Evolutionary conservation across 35 echinoderm and acorn worm species (phyloP), one percentile per base, ranked within the genome.

Genomic region (Ophioderma brevispina): DNA sequence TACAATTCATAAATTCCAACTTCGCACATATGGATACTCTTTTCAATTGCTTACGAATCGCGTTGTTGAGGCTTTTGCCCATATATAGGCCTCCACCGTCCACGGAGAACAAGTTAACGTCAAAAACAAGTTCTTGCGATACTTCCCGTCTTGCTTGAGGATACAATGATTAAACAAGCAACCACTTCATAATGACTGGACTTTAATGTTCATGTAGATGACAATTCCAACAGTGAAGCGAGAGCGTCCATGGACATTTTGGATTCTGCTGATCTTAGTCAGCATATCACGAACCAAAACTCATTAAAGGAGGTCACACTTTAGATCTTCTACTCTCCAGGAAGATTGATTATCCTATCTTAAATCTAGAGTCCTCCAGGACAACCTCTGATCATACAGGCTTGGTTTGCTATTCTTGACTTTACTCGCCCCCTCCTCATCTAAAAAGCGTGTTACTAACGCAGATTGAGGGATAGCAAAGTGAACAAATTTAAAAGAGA

Each of bases 181-280:
- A 13, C 50, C 6, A 55, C 31, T 30, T 10, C 30, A 19, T 52
- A 8, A 52, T 52, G 21, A 52, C 46, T 52, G 78, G 78, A 88
- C 40, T 88, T 88, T 39, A 88, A 79, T 78, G 25, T 88, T 64
- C 85, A 87, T 32, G 85, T 87, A 32, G 86, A n/a, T n/a, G n/a
- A n/a, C n/a, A n/a, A n/a, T n/a, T n/a, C n/a, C n/a, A n/a, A n/a
- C n/a, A n/a, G n/a, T n/a, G n/a, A n/a, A n/a, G n/a, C n/a, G n/a
- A n/a, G n/a, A n/a, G n/a, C n/a, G n/a, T n/a, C n/a, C n/a, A n/a
- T n/a, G n/a, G n/a, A n/a, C n/a, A n/a, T n/a, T n/a, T n/a, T n/a
- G n/a, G n/a, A n/a, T n/a, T n/a, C n/a, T n/a, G n/a, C n/a, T n/a
- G n/a, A n/a, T n/a, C n/a, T n/a, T n/a, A n/a, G n/a, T n/a, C n/a